Evolutionary conservation across 2,113 vertebrate species (phyloP).

Genomic region (Rostratula benghalensis): DNA sequence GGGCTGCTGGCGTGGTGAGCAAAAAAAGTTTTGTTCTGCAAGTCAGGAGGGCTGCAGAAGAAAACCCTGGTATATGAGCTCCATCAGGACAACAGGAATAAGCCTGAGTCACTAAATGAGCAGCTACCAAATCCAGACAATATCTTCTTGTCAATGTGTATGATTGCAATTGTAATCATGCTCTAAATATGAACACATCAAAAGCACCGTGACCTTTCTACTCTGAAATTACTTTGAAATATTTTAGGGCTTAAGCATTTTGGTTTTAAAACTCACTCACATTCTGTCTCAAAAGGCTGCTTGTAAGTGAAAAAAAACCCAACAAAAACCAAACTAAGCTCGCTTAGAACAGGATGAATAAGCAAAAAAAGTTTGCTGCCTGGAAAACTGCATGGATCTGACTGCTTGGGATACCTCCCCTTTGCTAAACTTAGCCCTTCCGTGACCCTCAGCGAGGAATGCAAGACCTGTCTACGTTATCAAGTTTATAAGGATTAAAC

Average conservation of each 20-base stretch:
- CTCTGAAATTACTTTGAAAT: conserved; percentile 44
- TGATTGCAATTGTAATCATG: conserved; percentile 31
- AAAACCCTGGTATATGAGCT: background rate
- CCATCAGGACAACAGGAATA: background rate
- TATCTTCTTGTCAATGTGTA: conserved; percentile 24
- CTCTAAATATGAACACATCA: conserved; percentile 41
- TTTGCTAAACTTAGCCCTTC: conserved; percentile 58
- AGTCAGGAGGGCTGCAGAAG: background rate
- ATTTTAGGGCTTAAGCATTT: conserved; percentile 5
- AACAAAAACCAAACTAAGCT: background rate
- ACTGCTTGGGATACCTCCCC: conserved; percentile 5
- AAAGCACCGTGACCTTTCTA: conserved; percentile 25
- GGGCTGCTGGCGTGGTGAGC: background rate
- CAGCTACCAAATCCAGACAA: conserved; percentile 48
- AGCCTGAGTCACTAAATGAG: conserved; percentile 52
- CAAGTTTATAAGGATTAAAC: conserved; percentile 61
- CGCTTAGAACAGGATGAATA: background rate
- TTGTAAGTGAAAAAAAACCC: background rate
- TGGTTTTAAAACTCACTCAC: conserved; percentile 3
- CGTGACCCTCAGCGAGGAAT: conserved; percentile 41
- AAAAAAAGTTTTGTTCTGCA: background rate
- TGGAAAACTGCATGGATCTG: background rate
- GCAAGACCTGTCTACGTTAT: conserved; percentile 52
- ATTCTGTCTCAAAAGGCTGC: background rate
- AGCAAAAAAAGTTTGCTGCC: background rate